Conservation (phyloP, 2,888 invertebrate species). For the Trypoxylon attenuatum region DNA sequence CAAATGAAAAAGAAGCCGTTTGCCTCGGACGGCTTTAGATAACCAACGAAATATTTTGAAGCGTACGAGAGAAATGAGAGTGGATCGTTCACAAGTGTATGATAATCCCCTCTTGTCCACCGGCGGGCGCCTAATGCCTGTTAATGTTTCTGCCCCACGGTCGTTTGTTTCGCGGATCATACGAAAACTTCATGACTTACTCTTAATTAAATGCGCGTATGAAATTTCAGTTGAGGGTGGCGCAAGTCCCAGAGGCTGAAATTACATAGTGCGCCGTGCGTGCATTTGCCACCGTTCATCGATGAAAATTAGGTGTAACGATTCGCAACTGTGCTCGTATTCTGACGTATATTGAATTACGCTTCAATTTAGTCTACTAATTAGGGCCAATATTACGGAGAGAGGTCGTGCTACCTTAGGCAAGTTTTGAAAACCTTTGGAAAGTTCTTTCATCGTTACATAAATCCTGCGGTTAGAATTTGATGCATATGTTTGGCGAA, state of each 20-base stretch:
- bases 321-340: constrained; percentile 30
- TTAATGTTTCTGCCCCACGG: not conserved
- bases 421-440: too few species aligned
- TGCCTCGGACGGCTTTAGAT: too few species aligned
- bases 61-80: not conserved
- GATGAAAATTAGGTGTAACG: constrained; percentile 51
- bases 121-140: not conserved
- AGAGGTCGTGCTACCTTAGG: too few species aligned
- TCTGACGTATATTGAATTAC: constrained; percentile 38
- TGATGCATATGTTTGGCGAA: too few species aligned
- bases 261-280: constrained; percentile 59
- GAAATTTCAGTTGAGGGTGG: constrained; percentile 55
- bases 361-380: constrained; percentile 18
- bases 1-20: not conserved
- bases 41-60: too few species aligned
- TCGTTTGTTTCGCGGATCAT: constrained; percentile 4
- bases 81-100: not conserved
- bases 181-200: constrained; percentile 38
- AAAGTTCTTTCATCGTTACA: too few species aligned
- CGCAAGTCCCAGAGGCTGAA: constrained; percentile 50
- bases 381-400: not conserved
- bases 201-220: constrained; percentile 53
- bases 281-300: constrained; percentile 44
- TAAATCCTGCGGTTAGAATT: too few species aligned
- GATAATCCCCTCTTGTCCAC: not conserved